Conservation (phyloP, 1,140 invertebrate species). For the Solen grandis region DNA sequence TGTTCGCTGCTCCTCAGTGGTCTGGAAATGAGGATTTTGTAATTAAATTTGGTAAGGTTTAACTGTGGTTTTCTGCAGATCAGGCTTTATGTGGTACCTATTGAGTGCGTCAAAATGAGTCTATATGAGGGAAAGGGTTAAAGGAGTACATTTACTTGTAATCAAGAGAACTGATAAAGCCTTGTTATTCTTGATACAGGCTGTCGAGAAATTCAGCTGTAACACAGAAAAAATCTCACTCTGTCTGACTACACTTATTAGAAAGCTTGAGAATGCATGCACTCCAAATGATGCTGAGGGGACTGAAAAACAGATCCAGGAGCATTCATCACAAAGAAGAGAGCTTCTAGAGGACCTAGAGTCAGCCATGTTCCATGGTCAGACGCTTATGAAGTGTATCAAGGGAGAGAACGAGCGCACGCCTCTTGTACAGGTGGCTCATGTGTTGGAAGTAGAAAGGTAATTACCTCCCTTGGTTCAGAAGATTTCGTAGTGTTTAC, state of each 20-base stretch:
- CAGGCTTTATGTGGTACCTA: too few relatives aligned
- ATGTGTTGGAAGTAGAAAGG: slow-evolving; percentile 96
- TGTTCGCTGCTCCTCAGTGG: too few relatives aligned
- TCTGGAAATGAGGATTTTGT: too few relatives aligned
- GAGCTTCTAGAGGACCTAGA: slow-evolving; percentile 88
- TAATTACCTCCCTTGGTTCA: slow-evolving; percentile 75
- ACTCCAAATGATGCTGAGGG: slow-evolving; percentile 91
- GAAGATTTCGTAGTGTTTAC: too few relatives aligned
- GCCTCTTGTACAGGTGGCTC: slow-evolving; percentile 83
- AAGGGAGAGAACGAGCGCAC: slow-evolving; percentile 77
- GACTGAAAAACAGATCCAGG: slow-evolving; percentile 76
- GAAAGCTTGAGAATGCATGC: slow-evolving; percentile 89
- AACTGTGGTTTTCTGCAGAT: too few relatives aligned
- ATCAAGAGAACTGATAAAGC: too few relatives aligned
- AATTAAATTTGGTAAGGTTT: too few relatives aligned
- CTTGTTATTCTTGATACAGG: too few relatives aligned
- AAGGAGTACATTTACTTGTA: too few relatives aligned
- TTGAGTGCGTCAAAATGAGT: too few relatives aligned
- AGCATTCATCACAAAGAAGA: slow-evolving; percentile 83
- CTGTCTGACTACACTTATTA: slow-evolving; percentile 81
- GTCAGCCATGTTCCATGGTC: slow-evolving; percentile 91
- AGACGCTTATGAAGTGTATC: slow-evolving; percentile 86
- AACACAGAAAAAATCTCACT: slow-evolving; percentile 93
- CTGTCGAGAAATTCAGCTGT: slow-evolving; percentile 95
- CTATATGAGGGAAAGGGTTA: too few relatives aligned